Conservation (phyloP, 2,888 invertebrate genomes). For the Altica lythri region DNA sequence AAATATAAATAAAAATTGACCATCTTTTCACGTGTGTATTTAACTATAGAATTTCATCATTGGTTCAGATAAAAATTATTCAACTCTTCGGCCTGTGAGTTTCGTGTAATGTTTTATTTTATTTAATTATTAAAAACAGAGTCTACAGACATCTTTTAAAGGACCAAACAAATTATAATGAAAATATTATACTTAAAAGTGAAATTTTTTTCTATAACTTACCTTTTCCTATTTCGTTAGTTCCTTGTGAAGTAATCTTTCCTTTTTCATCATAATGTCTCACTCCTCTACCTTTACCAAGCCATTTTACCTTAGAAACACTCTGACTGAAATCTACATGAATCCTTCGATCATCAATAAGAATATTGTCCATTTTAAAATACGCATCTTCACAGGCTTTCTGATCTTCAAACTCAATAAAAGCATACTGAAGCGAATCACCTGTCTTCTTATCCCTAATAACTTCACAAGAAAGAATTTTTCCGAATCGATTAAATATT, state of each 20-base stretch:
- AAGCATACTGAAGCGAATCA: slow-evolving; percentile 97
- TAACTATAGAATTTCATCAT: too few relatives aligned
- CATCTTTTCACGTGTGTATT: too few relatives aligned
- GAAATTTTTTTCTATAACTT: slow-evolving; percentile 27
- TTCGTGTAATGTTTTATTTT: too few relatives aligned
- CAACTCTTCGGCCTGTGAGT: too few relatives aligned
- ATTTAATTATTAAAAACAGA: too few relatives aligned
- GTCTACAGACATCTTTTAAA: too few relatives aligned
- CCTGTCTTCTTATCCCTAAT: slow-evolving; percentile 91
- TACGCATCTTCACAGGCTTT: slow-evolving; percentile 96
- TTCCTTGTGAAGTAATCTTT: slow-evolving; percentile 41
- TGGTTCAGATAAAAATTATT: too few relatives aligned
- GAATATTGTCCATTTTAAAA: slow-evolving; percentile 99
- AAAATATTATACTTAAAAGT: too few relatives aligned
- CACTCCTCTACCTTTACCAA: slow-evolving; percentile 84
- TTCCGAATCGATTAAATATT: slow-evolving; percentile 95
- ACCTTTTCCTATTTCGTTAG: slow-evolving; percentile 48
- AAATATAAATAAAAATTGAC: too few relatives aligned
- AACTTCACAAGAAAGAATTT: slow-evolving; percentile 92
- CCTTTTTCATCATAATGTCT: slow-evolving; percentile 61
- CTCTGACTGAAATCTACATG: slow-evolving; percentile 99
- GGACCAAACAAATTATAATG: too few relatives aligned
- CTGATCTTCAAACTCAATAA: slow-evolving; percentile 93
- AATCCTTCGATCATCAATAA: slow-evolving; percentile 97
- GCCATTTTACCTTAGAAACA: slow-evolving; percentile 91